Base-by-base conservation (phyloP, 2,113 vertebrate genomes). In the Oenanthe oenanthe region DNA sequence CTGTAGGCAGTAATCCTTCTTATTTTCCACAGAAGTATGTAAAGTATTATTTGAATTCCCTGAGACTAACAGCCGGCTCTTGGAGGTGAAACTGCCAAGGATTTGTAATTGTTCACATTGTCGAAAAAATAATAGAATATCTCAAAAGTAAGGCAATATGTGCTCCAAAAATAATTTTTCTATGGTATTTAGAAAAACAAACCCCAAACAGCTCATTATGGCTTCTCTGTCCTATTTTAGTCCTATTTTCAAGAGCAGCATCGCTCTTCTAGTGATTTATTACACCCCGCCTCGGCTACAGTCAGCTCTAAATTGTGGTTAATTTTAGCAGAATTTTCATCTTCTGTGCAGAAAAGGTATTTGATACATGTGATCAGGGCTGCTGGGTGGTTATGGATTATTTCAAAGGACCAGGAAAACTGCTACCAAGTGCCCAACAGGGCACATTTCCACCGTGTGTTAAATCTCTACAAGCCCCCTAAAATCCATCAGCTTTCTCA, bases 41-140 rank as follows among this genome's bases (percentile, higher is more conserved):
- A 58, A 93, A 95, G 97, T 96, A 97, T 97, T 97, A 97, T 95
- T 95, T 96, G 97, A 98, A 98, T 97, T 97, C 97, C 94, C 96
- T 47, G 50, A 95, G 96, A 97, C 95, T 84, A 97, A 95, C 94
- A 92, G 58, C 90, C 26, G 28, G 13, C 90, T 95, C 56, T 65
- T 21, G 78, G 93, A 94, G 94, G 86, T 36, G 53, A 76, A 94
- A 91, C 92, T 95, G 95, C 95, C 96, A 96, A 71, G 54, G 85
- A 67, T 88, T 89, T 96, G 68, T 50, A 90, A 88, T 96, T 96
- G 90, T 90, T 88, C 95, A 42, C 88, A 92, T 65, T 94, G 79
- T 88, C 65, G 68, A 67, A 85, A 60, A 95, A 97, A 97, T 95
- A 97, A 87, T 92, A 90, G 88, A 88, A 45, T 74, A 90, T 51